Conservation (phyloP, 2,113 vertebrate genomes). For the Siphamia tubifer region DNA sequence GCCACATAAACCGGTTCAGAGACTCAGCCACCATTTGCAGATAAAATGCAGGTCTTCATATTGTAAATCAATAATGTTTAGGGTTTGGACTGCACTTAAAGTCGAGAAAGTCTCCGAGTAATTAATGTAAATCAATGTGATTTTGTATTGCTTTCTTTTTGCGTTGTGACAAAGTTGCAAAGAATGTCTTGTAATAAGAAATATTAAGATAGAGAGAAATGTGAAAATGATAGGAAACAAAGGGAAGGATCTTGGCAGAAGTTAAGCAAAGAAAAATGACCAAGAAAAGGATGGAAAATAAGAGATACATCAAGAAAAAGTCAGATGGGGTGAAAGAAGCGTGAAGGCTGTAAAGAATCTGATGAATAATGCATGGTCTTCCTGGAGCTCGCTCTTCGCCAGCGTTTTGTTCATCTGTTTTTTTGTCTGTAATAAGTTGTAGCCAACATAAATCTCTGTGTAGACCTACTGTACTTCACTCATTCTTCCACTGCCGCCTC, state of each 20-base stretch:
- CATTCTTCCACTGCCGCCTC: neutral
- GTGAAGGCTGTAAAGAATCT: slow-evolving; percentile 7
- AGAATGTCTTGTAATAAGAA: neutral
- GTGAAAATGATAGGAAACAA: neutral
- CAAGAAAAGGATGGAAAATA: neutral
- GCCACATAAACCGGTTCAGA: no score
- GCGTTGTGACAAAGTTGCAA: neutral
- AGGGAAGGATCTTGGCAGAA: neutral
- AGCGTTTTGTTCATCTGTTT: slow-evolving; percentile 37
- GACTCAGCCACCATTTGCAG: no score
- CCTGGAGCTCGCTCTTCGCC: slow-evolving; percentile 8
- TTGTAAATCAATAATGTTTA: no score
- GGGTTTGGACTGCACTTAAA: no score
- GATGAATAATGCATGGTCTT: slow-evolving; percentile 56
- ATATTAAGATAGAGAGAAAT: slow-evolving; percentile 3
- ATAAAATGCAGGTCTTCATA: no score
- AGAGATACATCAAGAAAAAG: slow-evolving; percentile 18
- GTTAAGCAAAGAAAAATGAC: neutral
- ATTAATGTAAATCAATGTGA: neutral
- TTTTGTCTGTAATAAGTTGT: slow-evolving; percentile 43
- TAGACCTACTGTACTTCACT: slow-evolving; percentile 36
- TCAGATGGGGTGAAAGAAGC: neutral
- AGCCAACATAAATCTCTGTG: slow-evolving; percentile 53
- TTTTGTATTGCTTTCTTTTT: neutral
- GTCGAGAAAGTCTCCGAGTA: no score